Percentiles rank a stretch among this genome's conserved stretches.
Evolutionary conservation across 2,888 invertebrate genomes (phyloP).

Genomic region (Danaus chrysippus): DNA sequence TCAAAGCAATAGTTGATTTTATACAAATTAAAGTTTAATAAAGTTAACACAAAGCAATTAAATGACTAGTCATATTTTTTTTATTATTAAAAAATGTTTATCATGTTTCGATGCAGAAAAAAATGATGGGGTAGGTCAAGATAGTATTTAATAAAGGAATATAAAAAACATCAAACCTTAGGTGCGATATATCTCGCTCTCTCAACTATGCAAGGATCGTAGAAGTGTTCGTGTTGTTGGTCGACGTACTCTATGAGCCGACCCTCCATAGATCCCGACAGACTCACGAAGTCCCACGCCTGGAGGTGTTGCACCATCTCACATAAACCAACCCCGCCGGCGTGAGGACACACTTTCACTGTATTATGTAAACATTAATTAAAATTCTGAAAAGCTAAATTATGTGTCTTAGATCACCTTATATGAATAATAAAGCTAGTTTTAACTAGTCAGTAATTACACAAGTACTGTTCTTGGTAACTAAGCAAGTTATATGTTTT

Average conservation of each 20-base stretch:
- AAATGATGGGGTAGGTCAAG: background rate
- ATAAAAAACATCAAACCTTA: constrained; percentile 65
- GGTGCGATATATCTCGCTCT: constrained; percentile 88
- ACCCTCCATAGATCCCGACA: constrained; percentile 84
- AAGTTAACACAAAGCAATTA: too few species aligned
- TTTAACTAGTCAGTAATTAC: too few species aligned
- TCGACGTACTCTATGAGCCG: constrained; percentile 92
- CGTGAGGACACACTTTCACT: constrained; percentile 97
- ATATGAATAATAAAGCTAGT: too few species aligned
- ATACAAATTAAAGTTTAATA: too few species aligned
- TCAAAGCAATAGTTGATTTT: too few species aligned
- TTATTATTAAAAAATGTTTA: too few species aligned
- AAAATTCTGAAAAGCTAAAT: too few species aligned
- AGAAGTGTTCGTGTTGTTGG: constrained; percentile 94
- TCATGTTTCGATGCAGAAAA: too few species aligned
- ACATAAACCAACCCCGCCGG: constrained; percentile 95
- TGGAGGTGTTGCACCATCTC: constrained; percentile 96
- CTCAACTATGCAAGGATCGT: constrained; percentile 83
- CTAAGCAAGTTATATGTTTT: too few species aligned
- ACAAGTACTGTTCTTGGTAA: too few species aligned
- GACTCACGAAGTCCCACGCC: constrained; percentile 90
- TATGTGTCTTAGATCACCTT: too few species aligned
- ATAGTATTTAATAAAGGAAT: background rate
- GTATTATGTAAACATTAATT: constrained; percentile 18
- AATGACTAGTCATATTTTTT: too few species aligned